Percentiles rank a stretch among this genome's conserved stretches.
Conservation (phyloP, 2,113 vertebrate species). For the Campylomormyrus numenius region DNA sequence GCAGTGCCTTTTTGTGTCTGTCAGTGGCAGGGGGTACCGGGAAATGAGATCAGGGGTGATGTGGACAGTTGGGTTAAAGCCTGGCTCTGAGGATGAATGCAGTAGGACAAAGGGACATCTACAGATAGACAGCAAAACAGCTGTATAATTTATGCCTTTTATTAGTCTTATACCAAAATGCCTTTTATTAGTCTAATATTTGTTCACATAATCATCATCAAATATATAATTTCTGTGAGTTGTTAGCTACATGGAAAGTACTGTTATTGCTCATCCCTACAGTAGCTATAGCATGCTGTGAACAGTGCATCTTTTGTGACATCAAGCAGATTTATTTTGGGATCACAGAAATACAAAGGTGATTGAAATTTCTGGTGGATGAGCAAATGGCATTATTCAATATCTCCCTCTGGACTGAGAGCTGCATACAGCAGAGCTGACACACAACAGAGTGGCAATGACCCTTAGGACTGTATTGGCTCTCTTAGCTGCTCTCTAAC, state of each 20-base stretch:
- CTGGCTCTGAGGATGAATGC: neutral
- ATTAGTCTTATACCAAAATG: neutral
- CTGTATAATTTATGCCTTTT: neutral
- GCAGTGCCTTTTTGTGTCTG: neutral
- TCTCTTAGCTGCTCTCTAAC: neutral
- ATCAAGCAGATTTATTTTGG: neutral
- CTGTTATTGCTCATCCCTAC: too few species aligned
- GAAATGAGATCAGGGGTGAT: neutral
- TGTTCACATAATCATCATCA: neutral
- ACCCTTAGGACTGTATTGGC: neutral
- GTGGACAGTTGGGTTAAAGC: neutral
- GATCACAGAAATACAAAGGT: neutral
- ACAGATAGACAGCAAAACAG: neutral
- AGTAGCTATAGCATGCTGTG: neutral
- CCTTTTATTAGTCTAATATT: neutral
- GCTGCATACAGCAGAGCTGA: neutral
- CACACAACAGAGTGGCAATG: neutral
- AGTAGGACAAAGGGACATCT: neutral
- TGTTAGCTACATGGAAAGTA: neutral
- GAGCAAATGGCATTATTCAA: neutral
- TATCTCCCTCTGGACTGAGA: neutral
- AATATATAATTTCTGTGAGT: too few species aligned
- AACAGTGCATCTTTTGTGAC: neutral
- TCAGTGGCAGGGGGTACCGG: constrained; percentile 17
- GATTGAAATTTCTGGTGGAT: neutral